phyloP scores from a whole-genome alignment of 2,888 invertebrate genomes.

The Acrocera orbiculus region DNA sequence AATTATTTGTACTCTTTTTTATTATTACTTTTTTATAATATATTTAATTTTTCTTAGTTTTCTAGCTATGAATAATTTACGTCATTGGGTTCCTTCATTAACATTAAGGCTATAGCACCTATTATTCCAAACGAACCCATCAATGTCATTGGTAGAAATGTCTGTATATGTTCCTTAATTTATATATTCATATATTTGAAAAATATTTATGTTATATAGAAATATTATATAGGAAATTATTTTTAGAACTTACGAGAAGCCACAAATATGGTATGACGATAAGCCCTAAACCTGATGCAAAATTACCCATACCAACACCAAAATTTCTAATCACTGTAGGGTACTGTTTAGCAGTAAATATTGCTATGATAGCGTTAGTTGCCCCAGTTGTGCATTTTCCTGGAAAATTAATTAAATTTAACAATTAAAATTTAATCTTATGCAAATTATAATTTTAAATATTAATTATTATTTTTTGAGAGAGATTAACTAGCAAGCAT shows the following conservation, averaged over 20 bases:
- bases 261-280: slow-evolving; percentile 63
- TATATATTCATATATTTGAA: not conserved
- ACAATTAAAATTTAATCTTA: no score
- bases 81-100: slow-evolving; percentile 38
- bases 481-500: no score
- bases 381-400: slow-evolving; percentile 59
- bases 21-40: no score
- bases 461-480: no score
- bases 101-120: slow-evolving; percentile 34
- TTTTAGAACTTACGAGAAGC: slow-evolving; percentile 46
- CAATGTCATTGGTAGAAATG: slow-evolving; percentile 33
- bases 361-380: slow-evolving; percentile 61
- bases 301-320: slow-evolving; percentile 55
- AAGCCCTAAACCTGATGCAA: slow-evolving; percentile 57
- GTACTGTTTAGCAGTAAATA: slow-evolving; percentile 52
- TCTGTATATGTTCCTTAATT: slow-evolving; percentile 31
- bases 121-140: slow-evolving; percentile 35
- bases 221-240: not conserved
- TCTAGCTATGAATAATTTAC: no score
- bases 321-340: slow-evolving; percentile 52
- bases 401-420: slow-evolving; percentile 12
- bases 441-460: no score
- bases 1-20: no score
- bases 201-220: slow-evolving; percentile 1
- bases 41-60: no score